These are phyloP conservation scores for Clarias batrachus DNA, from an alignment of 2,113 vertebrate genomes.

Conservation along the genomic window DNA sequence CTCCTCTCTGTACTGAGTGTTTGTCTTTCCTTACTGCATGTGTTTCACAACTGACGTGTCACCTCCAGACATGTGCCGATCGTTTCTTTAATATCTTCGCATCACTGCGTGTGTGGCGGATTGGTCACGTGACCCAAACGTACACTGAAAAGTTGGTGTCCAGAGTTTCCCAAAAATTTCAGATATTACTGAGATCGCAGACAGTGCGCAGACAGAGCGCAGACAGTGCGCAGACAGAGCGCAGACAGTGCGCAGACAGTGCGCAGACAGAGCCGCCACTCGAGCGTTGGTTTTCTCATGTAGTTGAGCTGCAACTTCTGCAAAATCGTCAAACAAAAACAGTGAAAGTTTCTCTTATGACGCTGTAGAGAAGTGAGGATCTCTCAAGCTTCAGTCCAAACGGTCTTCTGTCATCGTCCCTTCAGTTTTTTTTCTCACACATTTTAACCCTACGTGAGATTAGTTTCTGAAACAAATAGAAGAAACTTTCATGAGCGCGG, in stretches of 20 bases:
- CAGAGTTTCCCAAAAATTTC: background rate
- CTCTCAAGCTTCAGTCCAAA: background rate
- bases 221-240: background rate
- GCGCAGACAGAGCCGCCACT: background rate
- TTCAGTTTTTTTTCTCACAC: background rate
- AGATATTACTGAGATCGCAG: background rate
- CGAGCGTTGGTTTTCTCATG: background rate
- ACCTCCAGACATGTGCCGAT: constrained; percentile 18
- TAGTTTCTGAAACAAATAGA: background rate
- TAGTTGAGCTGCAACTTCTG: background rate
- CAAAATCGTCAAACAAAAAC: background rate
- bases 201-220: background rate
- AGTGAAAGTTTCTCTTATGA: background rate
- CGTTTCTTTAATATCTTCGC: background rate
- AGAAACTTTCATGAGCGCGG: background rate
- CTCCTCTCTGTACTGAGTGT: constrained; percentile 42
- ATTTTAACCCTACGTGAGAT: background rate
- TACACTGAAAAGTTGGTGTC: background rate
- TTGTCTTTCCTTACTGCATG: constrained; percentile 46
- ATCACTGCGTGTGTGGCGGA: too few species aligned
- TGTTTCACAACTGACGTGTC: background rate
- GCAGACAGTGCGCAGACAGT: background rate
- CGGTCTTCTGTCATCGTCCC: background rate
- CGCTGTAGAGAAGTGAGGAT: background rate
- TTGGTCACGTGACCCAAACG: background rate